Evolutionary conservation across 2,888 invertebrate species (phyloP).

Genomic region (Rotaria macrura): DNA sequence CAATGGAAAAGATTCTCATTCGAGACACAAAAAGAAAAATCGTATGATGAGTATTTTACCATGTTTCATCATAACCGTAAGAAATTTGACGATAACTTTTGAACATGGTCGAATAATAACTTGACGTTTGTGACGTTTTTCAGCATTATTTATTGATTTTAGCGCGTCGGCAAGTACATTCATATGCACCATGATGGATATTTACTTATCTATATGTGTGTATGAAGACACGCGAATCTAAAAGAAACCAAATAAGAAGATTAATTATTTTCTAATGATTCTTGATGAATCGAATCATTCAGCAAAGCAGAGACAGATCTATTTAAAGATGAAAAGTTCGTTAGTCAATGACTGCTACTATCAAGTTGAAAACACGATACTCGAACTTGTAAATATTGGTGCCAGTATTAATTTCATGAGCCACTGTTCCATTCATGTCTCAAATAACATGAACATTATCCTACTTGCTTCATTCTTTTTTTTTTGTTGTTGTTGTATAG

Average conservation of each 20-base stretch:
- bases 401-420: no score
- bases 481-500: no score
- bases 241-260: not conserved
- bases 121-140: constrained; percentile 95
- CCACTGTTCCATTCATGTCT: no score
- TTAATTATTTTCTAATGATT: no score
- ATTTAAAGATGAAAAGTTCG: no score
- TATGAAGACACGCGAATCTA: not conserved
- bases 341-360: no score
- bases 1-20: not conserved
- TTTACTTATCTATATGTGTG: not conserved
- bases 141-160: constrained; percentile 96
- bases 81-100: constrained; percentile 94
- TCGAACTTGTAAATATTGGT: no score
- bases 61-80: constrained; percentile 99
- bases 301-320: no score
- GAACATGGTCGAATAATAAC: constrained; percentile 94
- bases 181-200: constrained; percentile 84
- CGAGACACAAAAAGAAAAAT: not conserved
- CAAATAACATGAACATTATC: no score
- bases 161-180: constrained; percentile 98
- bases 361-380: no score
- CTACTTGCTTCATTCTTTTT: no score
- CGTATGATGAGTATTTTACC: constrained; percentile 46
- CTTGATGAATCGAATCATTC: no score